These are phyloP conservation scores for Coelopa pilipes DNA, from an alignment of 2,888 invertebrate genomes.

Conservation along the genomic window DNA sequence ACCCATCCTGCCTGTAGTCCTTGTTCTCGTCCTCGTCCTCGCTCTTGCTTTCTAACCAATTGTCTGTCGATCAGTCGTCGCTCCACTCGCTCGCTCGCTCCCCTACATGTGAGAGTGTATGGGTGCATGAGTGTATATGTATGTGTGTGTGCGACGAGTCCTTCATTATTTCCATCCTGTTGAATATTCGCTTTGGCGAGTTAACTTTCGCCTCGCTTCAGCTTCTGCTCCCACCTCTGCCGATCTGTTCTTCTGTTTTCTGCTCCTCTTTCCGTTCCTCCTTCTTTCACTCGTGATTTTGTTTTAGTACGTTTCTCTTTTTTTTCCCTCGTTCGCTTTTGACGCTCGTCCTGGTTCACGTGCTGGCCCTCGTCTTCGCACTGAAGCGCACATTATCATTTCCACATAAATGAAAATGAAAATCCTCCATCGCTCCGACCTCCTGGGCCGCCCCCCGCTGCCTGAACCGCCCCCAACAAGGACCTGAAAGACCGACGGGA, in stretches of 20 bases:
- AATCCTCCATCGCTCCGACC: neutral
- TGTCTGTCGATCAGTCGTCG: constrained; percentile 2
- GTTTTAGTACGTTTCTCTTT: no score
- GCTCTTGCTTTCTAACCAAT: neutral
- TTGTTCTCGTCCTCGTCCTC: no score
- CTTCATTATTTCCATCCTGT: constrained; percentile 30
- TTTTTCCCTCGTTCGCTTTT: no score
- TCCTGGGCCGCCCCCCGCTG: neutral
- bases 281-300: neutral
- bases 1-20: no score
- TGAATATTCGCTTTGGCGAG: constrained; percentile 14
- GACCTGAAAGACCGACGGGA: neutral
- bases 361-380: neutral
- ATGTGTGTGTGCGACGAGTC: constrained; percentile 3
- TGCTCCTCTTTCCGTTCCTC: neutral
- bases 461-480: neutral
- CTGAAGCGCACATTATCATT: constrained; percentile 24
- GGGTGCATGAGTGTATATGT: neutral
- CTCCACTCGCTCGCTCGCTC: neutral
- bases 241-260: neutral
- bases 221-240: neutral
- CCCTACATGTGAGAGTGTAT: no score
- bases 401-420: constrained; percentile 29
- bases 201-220: constrained; percentile 11
- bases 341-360: no score